These are phyloP conservation scores for Bombyx huttoni DNA, from an alignment of 2,888 invertebrate species.

Conservation along the genomic window DNA sequence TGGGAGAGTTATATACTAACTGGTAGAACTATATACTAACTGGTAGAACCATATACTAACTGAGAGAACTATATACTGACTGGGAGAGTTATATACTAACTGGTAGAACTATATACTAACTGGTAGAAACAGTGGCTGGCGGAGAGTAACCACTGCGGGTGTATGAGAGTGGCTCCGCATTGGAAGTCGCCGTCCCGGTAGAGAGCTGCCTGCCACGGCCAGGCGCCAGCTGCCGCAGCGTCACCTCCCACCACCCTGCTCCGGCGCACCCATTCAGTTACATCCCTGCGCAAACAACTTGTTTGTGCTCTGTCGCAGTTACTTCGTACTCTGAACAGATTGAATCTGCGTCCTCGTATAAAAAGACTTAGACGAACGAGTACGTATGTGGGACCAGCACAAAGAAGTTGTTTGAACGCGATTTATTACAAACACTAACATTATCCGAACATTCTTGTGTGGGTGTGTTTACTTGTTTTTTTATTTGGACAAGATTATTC, in stretches of 20 bases:
- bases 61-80: no score
- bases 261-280: slow-evolving; percentile 56
- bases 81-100: no score
- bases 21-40: no score
- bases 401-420: slow-evolving; percentile 1
- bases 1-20: no score
- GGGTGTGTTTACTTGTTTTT: no score
- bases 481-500: no score
- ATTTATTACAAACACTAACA: background rate
- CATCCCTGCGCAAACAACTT: slow-evolving; percentile 15
- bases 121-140: slow-evolving; percentile 88
- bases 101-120: slow-evolving; percentile 68
- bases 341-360: no score
- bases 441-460: no score
- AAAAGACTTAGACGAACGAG: no score
- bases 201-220: slow-evolving; percentile 91
- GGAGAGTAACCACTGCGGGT: slow-evolving; percentile 80
- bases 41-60: no score
- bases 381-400: background rate
- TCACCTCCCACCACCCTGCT: slow-evolving; percentile 86
- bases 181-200: slow-evolving; percentile 89
- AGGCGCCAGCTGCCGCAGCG: slow-evolving; percentile 81
- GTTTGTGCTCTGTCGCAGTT: background rate
- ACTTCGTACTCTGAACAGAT: background rate
- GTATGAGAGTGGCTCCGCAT: slow-evolving; percentile 83